Percentiles rank a stretch among this genome's conserved stretches.
These are phyloP conservation scores for Talpa occidentalis DNA, from an alignment of 2,113 vertebrate species.

Conservation along the genomic window DNA sequence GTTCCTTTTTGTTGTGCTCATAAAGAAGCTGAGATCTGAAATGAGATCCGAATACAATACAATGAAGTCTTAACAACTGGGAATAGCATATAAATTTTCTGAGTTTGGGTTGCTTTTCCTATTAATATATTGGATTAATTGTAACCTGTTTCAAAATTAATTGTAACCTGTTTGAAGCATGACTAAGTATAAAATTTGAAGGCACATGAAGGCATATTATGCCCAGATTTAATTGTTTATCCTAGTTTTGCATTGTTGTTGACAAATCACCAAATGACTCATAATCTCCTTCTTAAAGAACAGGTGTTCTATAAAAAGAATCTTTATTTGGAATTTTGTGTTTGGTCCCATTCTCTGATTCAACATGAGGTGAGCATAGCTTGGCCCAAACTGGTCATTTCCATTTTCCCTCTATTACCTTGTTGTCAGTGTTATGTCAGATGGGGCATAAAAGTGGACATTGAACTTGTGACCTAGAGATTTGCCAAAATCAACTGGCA, in stretches of 20 bases:
- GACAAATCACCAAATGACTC: neutral
- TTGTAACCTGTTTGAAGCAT: neutral
- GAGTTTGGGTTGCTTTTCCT: neutral
- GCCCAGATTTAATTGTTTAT: neutral
- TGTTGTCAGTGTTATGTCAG: neutral
- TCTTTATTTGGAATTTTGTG: neutral
- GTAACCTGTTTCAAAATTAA: neutral
- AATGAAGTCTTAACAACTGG: neutral
- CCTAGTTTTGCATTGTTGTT: neutral
- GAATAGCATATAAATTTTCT: neutral
- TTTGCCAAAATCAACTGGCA: neutral
- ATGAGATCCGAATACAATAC: neutral
- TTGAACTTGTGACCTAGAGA: neutral
- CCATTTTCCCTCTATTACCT: neutral
- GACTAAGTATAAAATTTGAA: neutral
- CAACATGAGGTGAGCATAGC: neutral
- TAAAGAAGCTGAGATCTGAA: neutral
- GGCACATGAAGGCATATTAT: neutral
- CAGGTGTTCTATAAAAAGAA: neutral
- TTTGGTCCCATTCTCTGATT: neutral
- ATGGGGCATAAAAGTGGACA: neutral
- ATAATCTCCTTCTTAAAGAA: neutral
- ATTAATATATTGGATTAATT: neutral
- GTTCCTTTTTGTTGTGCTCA: neutral
- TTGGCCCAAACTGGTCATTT: neutral